Base-by-base conservation (phyloP, 2,888 invertebrate species). In the Andrena haemorrhoa region DNA sequence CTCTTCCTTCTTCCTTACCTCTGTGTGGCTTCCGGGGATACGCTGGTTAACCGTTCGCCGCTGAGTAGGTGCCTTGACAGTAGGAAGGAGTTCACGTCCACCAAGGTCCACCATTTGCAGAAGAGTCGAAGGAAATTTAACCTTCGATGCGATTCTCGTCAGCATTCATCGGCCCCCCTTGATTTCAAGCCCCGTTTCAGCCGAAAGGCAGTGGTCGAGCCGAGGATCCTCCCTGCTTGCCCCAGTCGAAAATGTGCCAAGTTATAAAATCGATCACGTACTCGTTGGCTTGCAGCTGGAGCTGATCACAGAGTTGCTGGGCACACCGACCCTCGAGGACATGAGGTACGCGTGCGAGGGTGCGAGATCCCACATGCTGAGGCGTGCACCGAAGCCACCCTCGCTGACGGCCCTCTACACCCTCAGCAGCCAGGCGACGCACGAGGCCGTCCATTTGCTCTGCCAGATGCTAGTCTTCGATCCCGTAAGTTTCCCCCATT, bases 401-500 rank as follows among this genome's bases (percentile, higher is more conserved):
- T 97, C 97, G 90, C 96, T 98, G 91, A 96, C 97, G 89, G 97
- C 98, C 88, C 96, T 99, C 87, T 99, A 99, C 95, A 98, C 98
- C 81, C 96, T 99, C 83, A 98, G 98, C 87, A 96, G 96, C 88
- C 98, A 99, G 94, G 99, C 98, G 91, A 98, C 98, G 85, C 98
- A 98, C 94, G 99, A 99, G 95, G 99, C 99, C 75, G 98, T 99
- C 87, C 99, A 99, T 95, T 96, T 99, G 90, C 96, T 99, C 68
- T 97, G 97, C 93, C 98, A 98, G 95, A 99, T 99, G 99, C 96
- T 99, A 82, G 98, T 98, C 84, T 99, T 99, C 95, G 98, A 99
- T 95, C 99, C 99, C 77, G 98, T 98, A 95, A 96, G 96, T 95
- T 83, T 29, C 12, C 8, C 10, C 69, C 51, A 26, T 16, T 35